Percentiles rank a stretch among this genome's conserved stretches.
Conservation (phyloP, 2,797 vertebrate species). For the Alcedo quadribrachys region DNA sequence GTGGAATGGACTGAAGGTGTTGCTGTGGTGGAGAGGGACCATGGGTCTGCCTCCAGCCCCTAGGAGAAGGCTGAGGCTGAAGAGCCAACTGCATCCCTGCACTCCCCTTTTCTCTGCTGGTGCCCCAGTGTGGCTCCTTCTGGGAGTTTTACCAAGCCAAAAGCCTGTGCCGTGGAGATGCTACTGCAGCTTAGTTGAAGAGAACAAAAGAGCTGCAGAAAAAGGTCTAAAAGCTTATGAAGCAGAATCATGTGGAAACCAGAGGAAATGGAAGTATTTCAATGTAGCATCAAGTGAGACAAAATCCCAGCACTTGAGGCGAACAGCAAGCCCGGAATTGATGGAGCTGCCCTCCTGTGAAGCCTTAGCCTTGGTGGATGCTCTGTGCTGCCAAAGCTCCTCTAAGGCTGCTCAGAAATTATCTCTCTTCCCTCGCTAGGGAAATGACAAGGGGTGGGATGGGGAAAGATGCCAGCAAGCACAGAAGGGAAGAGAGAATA, state of each 20-base stretch:
- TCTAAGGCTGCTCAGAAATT: not conserved
- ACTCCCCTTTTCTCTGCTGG: not conserved
- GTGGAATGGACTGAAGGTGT: not conserved
- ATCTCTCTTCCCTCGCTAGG: not conserved
- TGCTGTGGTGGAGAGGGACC: not conserved
- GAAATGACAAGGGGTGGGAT: not conserved
- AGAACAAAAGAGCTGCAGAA: not conserved
- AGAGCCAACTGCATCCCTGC: not conserved
- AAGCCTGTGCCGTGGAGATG: not conserved
- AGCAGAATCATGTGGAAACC: not conserved
- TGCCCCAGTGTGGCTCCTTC: not conserved
- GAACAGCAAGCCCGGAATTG: not conserved
- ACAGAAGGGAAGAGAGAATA: constrained; percentile 7
- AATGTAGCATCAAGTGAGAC: not conserved
- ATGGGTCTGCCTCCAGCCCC: not conserved
- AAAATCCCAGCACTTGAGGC: not conserved
- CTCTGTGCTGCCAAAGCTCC: not conserved
- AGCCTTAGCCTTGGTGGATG: not conserved
- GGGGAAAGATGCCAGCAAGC: constrained; percentile 5
- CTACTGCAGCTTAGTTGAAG: not conserved
- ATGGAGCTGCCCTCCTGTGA: accelerated
- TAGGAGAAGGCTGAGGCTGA: not conserved
- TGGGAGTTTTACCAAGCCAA: not conserved
- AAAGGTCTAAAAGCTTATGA: not conserved
- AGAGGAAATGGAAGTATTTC: not conserved